These are phyloP conservation scores for Orthosia gothica DNA, from an alignment of 2,888 invertebrate species.

Conservation along the genomic window DNA sequence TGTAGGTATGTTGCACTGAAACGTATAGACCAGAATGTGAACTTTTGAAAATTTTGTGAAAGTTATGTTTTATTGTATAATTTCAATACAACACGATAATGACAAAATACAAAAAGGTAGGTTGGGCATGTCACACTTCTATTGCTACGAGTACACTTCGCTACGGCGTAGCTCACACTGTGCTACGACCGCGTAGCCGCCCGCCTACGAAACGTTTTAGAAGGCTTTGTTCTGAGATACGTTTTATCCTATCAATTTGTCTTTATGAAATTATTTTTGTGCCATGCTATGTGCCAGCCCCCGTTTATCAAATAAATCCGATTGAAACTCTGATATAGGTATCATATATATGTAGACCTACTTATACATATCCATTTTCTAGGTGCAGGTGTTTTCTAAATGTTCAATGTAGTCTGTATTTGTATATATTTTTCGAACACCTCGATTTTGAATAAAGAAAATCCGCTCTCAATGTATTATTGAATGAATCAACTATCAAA, in stretches of 20 bases:
- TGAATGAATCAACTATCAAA: conserved; percentile 45
- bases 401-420: conserved; percentile 28
- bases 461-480: conserved; percentile 24
- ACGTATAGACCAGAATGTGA: too few species aligned
- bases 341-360: neutral
- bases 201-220: conserved; percentile 18
- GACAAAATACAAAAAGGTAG: neutral
- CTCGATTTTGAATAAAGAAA: conserved; percentile 22
- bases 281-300: neutral
- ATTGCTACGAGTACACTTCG: conserved; percentile 32
- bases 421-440: conserved; percentile 4
- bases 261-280: conserved; percentile 22
- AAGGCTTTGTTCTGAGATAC: conserved; percentile 13
- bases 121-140: neutral
- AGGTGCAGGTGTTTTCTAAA: conserved; percentile 9
- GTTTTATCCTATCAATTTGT: conserved; percentile 27
- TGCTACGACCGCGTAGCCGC: conserved; percentile 44
- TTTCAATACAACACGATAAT: neutral
- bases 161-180: conserved; percentile 47
- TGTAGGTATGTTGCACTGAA: neutral
- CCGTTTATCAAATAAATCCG: conserved; percentile 19
- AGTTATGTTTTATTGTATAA: too few species aligned
- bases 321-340: conserved; percentile 7
- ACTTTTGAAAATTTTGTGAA: neutral
- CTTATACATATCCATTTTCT: neutral